Evolutionary conservation across 2,888 invertebrate genomes (phyloP), one percentile per base, ranked within the genome.

Genomic region (Ashinkailepas kermadecensis): DNA sequence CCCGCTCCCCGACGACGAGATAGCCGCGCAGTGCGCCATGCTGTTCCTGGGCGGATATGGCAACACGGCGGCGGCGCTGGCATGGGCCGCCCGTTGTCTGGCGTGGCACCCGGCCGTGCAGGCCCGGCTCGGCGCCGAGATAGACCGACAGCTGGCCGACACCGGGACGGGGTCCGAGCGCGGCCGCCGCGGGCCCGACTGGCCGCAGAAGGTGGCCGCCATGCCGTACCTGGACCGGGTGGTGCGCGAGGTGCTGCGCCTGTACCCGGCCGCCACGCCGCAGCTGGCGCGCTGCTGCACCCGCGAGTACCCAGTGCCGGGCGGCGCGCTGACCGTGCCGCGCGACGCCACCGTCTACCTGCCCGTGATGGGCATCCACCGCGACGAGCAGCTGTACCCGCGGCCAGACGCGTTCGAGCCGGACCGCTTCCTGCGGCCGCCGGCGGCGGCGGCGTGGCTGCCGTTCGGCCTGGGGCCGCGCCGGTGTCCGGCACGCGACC

Each of bases 251-350:
- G 70, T 18, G 54, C 70, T 74, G 54, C 10, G 70, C 13, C 12
- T 74, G 70, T 74, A 54, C 18, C 70, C 70, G 7, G 70, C 70
- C 6, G 70, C 70, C 39, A 74, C 70, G 39, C 70, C 70, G 70
- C 70, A 74, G 70, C 70, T 74, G 70, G 70, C 70, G 18, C 70
- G 70, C 54, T 74, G 70, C 70, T 21, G 7, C 54, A 74, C 70
- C 54, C 15, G 54, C 6, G 54, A 39, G 39, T 74, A 74, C 70
- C 70, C 9, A 9, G 4, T 54, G 13, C 54, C 70, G 6, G 15
- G 39, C 65, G 65, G n/a, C 70, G 39, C n/a, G 8, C 70, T 74
- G 13, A 0, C 15, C 1, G 7, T 54, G 70, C 70, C 70, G 39
- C 54, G 15, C 18, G n/a, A 74, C 70, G 39, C 25, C 70, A 15